Base-by-base conservation (phyloP, 2,797 vertebrate species). In the Cirrhinus mrigala region DNA sequence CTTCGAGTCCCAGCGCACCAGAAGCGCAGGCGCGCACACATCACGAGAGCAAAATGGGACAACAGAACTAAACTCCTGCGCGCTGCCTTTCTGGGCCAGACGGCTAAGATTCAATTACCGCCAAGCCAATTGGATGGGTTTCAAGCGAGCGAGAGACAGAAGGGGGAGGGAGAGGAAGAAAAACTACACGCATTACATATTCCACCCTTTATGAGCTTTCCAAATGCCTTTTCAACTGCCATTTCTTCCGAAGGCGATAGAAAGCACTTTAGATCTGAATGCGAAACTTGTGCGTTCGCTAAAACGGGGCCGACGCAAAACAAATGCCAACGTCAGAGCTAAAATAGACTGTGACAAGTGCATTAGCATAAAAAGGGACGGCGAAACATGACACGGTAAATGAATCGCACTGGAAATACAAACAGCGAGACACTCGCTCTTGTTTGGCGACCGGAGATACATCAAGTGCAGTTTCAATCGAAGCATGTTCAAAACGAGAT, bases 291-390 rank as follows among this genome's bases (percentile, higher is more conserved):
- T 56, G 76, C 68, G 14, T 84, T 73, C 48, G 50, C 87, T 85
- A 84, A 90, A 87, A 89, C 81, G 81, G 71, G 80, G 86, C 82
- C 29, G 75, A 77, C 46, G 69, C 84, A 86, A 90, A 90, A 88
- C 89, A 90, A 89, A 89, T 66, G 81, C 73, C 68, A 81, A 46
- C 11, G 70, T 87, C 77, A 46, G 85, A 89, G 77, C 86, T 86
- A 75, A 88, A 91, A 91, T 89, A 88, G 83, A 88, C 87, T 89
- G 75, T 87, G 90, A 91, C 88, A 89, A 87, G 89, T 84, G 80
- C 86, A 86, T 88, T 88, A 87, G 86, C 88, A 89, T 86, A 85
- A 89, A 87, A 88, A 83, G 85, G 79, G 64, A 87, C 68, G 78
- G 16, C 54, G 56, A 84, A 86, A 89, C 82, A 83, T 83, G 86